Conservation (phyloP, 2,888 invertebrate species). For the Malachius bipustulatus region DNA sequence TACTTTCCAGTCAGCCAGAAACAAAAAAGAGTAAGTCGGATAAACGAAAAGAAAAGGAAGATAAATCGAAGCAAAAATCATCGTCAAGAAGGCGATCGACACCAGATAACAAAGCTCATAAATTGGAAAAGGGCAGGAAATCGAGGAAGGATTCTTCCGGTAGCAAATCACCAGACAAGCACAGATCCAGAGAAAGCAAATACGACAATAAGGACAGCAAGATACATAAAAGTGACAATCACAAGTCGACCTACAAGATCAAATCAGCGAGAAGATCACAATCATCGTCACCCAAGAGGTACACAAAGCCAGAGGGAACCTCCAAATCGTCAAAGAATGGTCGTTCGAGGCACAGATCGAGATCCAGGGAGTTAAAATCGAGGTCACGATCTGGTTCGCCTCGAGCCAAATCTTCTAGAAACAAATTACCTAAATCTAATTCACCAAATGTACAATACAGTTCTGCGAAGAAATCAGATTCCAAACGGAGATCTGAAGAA, state of each 20-base stretch:
- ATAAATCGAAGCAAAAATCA: background rate
- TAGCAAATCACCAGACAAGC: slow-evolving; percentile 1
- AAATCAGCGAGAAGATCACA: background rate
- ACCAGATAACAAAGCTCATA: slow-evolving; percentile 3
- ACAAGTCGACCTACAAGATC: background rate
- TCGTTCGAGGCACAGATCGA: no score
- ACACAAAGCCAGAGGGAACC: no score
- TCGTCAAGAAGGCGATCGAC: slow-evolving; percentile 10
- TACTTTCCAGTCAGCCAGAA: slow-evolving; percentile 9
- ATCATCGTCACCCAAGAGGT: no score
- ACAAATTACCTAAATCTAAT: no score
- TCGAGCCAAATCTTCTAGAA: no score
- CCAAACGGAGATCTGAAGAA: slow-evolving; percentile 7
- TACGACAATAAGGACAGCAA: background rate
- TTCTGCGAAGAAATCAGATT: slow-evolving; percentile 9
- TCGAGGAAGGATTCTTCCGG: background rate
- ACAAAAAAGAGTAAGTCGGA: slow-evolving; percentile 5
- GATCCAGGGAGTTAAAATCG: no score
- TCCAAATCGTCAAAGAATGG: no score
- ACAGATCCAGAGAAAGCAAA: slow-evolving; percentile 1
- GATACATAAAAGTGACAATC: background rate
- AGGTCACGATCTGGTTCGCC: no score
- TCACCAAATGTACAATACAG: no score
- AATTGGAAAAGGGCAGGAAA: slow-evolving; percentile 6
- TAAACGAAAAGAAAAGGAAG: slow-evolving; percentile 1